phyloP scores from a whole-genome alignment of 2,113 vertebrate genomes.

The Brachionichthys hirsutus region DNA sequence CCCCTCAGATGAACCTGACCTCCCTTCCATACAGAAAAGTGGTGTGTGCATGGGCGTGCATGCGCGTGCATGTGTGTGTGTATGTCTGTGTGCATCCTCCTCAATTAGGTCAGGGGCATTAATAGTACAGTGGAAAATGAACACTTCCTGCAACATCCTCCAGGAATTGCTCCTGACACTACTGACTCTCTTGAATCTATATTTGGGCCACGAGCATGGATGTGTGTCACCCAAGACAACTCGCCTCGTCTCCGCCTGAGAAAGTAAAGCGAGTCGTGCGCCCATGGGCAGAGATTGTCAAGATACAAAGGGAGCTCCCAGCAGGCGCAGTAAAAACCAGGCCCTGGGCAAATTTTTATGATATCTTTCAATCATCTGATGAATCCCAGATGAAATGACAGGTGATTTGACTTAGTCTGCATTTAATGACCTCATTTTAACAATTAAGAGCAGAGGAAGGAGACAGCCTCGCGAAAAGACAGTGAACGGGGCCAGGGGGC shows the following conservation, averaged over 20 bases:
- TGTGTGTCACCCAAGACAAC: conserved; percentile 74
- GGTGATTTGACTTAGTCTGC: conserved; percentile 76
- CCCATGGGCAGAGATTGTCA: conserved; percentile 66
- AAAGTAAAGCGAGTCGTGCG: conserved; percentile 60
- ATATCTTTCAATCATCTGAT: conserved; percentile 78
- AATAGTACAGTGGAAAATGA: conserved; percentile 64
- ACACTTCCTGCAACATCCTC: conserved; percentile 67
- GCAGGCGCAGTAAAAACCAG: conserved; percentile 53
- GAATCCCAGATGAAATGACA: conserved; percentile 77
- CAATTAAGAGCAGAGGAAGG: conserved; percentile 75
- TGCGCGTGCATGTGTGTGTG: too few relatives aligned
- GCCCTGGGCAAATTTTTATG: conserved; percentile 72
- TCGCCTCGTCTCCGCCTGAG: conserved; percentile 40
- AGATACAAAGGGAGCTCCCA: conserved; percentile 70
- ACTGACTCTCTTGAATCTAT: conserved; percentile 72
- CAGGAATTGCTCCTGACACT: conserved; percentile 73
- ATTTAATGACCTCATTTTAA: conserved; percentile 81
- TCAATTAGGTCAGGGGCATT: conserved; percentile 76
- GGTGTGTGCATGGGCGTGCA: conserved; percentile 4
- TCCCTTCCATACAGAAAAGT: conserved; percentile 49
- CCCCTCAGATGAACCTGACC: conserved; percentile 73
- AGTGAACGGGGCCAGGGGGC: conserved; percentile 2
- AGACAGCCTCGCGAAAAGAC: conserved; percentile 48
- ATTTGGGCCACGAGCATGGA: conserved; percentile 75
- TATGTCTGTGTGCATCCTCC: conserved; percentile 53